Conservation (phyloP, 2,113 vertebrate species). For the Gobio gobio region DNA sequence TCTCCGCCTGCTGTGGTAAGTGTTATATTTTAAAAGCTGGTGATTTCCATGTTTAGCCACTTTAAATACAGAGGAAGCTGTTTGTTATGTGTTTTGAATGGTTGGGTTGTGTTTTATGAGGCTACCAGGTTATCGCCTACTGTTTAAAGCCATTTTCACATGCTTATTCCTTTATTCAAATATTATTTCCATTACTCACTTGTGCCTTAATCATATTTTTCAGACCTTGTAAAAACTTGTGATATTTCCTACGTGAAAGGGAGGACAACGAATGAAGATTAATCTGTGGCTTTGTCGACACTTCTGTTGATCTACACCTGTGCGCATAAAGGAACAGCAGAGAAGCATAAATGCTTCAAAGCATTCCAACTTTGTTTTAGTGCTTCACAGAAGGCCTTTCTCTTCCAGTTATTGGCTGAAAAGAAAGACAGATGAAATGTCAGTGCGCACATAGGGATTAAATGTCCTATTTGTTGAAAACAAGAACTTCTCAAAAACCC, state of each 20-base stretch:
- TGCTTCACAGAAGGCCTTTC: constrained; percentile 20
- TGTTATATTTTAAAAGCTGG: not conserved
- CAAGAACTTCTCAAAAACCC: constrained; percentile 39
- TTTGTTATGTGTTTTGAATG: not conserved
- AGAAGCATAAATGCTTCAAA: constrained; percentile 41
- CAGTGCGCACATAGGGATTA: constrained; percentile 34
- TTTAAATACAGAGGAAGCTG: not conserved
- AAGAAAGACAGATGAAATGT: constrained; percentile 27
- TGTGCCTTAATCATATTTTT: constrained; percentile 5
- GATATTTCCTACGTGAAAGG: constrained; percentile 19
- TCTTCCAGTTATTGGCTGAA: constrained; percentile 23
- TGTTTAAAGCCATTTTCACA: not conserved
- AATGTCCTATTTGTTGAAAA: constrained; percentile 37
- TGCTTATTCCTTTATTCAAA: not conserved
- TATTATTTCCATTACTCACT: constrained; percentile 23
- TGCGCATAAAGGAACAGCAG: constrained; percentile 18
- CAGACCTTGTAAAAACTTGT: not conserved
- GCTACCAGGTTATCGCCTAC: not conserved
- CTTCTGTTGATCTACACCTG: constrained; percentile 34
- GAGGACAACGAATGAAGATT: not conserved
- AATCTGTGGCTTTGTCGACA: constrained; percentile 9
- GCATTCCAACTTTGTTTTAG: constrained; percentile 22
- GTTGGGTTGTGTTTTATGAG: not conserved
- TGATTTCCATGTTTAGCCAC: not conserved
- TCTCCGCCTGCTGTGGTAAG: not conserved